Evolutionary conservation across 2,888 invertebrate species (phyloP), one percentile per base, ranked within the genome.

Genomic region (Aproaerema taeniolella): DNA sequence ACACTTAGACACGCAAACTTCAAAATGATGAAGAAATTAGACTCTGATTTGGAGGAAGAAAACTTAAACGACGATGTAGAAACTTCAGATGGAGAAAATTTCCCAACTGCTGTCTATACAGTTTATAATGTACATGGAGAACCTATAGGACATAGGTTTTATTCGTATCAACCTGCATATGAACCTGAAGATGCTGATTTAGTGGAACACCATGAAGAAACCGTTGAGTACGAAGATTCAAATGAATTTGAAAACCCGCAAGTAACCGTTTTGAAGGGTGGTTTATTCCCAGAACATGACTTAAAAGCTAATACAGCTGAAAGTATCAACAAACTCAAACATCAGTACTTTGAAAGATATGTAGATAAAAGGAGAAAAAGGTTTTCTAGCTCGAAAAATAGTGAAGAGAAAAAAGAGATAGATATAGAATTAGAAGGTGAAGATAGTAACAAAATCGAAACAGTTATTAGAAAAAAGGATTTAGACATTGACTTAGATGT

Each of bases 61-160:
- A 54, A 65, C 12, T 14, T n/a, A 9, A 59, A 62, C 32, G 54
- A 66, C 5, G 69, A 64, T 10, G 41, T 50, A 12, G 46, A 41
- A 14, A 47, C 46, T 12, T 54, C 60, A 15, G 61, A 68, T 33
- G 70, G 59, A 7, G 78, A 74, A 49, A 73, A 85, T 46, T 63
- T 68, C 6, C 86, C 86, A 1, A 86, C 85, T 14, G 79, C 85
- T 14, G 67, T 86, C 0, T 86, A 85, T 37, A 86, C 85, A 7
- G 78, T 86, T 32, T 86, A 75, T 20, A 85, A 86, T 56, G 68
- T 83, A 1, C 80, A 85, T n/a, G 86, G 85, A 12, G 83, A 85
- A 55, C 81, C 83, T n/a, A 75, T 86, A 25, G 83, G 80, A 0
- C 86, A 86, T 43, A 79, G 79, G 36, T 46, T 86, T 12, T 83